Evolutionary conservation across 1,140 invertebrate genomes (phyloP).

Genomic region (Hestina assimilis): DNA sequence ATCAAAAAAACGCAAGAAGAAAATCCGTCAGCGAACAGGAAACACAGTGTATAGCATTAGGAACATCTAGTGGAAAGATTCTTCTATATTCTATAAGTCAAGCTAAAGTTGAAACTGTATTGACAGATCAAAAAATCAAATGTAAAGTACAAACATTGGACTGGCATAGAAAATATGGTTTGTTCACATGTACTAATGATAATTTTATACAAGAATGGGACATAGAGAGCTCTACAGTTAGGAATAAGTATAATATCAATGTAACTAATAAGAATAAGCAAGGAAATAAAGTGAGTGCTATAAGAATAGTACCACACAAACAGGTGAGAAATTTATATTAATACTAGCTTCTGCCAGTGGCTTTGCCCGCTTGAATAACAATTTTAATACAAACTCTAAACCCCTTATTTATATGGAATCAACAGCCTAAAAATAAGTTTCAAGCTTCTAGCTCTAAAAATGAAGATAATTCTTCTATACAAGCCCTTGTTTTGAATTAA

Average conservation of each 20-base stretch:
- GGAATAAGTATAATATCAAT: slow-evolving; percentile 72
- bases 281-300: slow-evolving; percentile 80
- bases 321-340: slow-evolving; percentile 54
- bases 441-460: too few relatives aligned
- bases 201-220: slow-evolving; percentile 64
- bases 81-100: slow-evolving; percentile 83
- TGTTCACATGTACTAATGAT: slow-evolving; percentile 64
- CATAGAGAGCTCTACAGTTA: slow-evolving; percentile 46
- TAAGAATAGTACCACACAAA: slow-evolving; percentile 81
- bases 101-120: slow-evolving; percentile 78
- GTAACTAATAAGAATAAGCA: slow-evolving; percentile 63
- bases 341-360: too few relatives aligned
- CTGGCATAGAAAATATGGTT: slow-evolving; percentile 66
- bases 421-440: too few relatives aligned
- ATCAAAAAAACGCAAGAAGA: slow-evolving; percentile 67
- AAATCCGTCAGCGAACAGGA: slow-evolving; percentile 58
- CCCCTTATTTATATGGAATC: too few relatives aligned
- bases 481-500: too few relatives aligned
- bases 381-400: too few relatives aligned
- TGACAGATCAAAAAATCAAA: slow-evolving; percentile 39
- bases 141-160: slow-evolving; percentile 56
- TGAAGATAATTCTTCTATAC: too few relatives aligned
- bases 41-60: slow-evolving; percentile 80
- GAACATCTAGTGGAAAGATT: slow-evolving; percentile 82
- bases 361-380: too few relatives aligned